Conservation (phyloP, 1,140 invertebrate genomes). For the Luehdorfia chinensis region DNA sequence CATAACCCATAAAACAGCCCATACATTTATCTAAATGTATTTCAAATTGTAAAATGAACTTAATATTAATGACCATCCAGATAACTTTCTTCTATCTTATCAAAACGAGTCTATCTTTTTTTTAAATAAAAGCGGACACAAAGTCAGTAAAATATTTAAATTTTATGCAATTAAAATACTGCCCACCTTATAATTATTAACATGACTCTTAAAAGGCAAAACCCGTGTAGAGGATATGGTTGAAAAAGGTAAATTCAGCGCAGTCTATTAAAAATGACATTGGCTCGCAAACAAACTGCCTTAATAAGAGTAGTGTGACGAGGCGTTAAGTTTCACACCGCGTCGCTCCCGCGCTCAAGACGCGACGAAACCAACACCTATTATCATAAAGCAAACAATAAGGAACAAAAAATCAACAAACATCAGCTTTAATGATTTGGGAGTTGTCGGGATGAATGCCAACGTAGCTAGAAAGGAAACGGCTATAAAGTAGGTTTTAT, state of each 20-base stretch:
- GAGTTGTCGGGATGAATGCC: constrained; percentile 63
- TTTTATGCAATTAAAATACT: constrained; percentile 11
- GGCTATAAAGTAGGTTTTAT: constrained; percentile 66
- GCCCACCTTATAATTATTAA: constrained; percentile 27
- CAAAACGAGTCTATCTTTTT: neutral
- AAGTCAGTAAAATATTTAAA: constrained; percentile 6
- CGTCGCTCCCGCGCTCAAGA: constrained; percentile 44
- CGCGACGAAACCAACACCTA: constrained; percentile 65
- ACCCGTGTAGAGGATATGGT: constrained; percentile 29
- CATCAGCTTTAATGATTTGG: constrained; percentile 66
- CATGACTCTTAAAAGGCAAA: constrained; percentile 27
- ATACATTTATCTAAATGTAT: neutral
- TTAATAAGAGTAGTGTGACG: constrained; percentile 61
- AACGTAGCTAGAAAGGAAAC: constrained; percentile 60
- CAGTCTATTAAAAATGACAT: constrained; percentile 55
- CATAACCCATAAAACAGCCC: no score
- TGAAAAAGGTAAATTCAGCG: constrained; percentile 39
- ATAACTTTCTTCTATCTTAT: neutral
- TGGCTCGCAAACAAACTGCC: constrained; percentile 61
- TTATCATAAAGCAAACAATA: constrained; percentile 74
- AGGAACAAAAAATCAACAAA: constrained; percentile 67
- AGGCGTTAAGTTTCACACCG: constrained; percentile 74
- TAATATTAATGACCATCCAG: neutral
- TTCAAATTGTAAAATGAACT: neutral
- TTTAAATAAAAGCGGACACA: neutral